Evolutionary conservation across 2,888 invertebrate genomes (phyloP).

Genomic region (Catocala sponsa): DNA sequence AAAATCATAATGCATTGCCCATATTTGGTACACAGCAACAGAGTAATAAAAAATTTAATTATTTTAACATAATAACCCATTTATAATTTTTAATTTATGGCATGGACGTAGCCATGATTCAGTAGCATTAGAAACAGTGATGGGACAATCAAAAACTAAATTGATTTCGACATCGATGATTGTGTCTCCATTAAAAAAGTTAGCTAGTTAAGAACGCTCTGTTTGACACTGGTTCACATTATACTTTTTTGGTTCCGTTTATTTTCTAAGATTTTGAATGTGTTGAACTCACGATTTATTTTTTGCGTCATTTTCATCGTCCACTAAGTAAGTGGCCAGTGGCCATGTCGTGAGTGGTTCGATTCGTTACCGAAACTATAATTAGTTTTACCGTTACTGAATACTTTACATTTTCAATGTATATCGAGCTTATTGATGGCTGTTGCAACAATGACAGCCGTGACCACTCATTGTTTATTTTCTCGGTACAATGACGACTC

Average conservation of each 20-base stretch:
- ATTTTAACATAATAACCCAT: conserved; percentile 31
- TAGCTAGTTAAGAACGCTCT: conserved; percentile 37
- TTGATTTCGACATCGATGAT: conserved; percentile 36
- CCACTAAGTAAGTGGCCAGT: conserved; percentile 67
- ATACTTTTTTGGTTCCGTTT: conserved; percentile 61
- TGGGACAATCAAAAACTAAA: conserved; percentile 39
- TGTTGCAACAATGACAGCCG: conserved; percentile 65
- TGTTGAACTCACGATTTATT: conserved; percentile 76
- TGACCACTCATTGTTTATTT: conserved; percentile 75
- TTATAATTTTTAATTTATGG: conserved; percentile 44
- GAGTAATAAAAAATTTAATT: conserved; percentile 34
- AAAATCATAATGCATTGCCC: conserved; percentile 36
- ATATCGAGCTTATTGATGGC: conserved; percentile 63
- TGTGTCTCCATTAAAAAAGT: conserved; percentile 30
- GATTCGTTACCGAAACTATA: conserved; percentile 80
- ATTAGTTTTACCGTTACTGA: conserved; percentile 82
- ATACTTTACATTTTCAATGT: conserved; percentile 74
- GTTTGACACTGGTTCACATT: conserved; percentile 60
- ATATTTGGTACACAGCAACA: conserved; percentile 37
- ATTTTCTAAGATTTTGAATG: conserved; percentile 68
- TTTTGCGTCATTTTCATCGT: conserved; percentile 74
- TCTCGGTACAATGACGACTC: conserved; percentile 51
- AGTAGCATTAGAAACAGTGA: conserved; percentile 41
- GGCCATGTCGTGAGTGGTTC: conserved; percentile 77
- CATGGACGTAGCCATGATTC: conserved; percentile 36